Conservation (phyloP, 2,888 invertebrate species). For the Cheilosia vulpina region DNA sequence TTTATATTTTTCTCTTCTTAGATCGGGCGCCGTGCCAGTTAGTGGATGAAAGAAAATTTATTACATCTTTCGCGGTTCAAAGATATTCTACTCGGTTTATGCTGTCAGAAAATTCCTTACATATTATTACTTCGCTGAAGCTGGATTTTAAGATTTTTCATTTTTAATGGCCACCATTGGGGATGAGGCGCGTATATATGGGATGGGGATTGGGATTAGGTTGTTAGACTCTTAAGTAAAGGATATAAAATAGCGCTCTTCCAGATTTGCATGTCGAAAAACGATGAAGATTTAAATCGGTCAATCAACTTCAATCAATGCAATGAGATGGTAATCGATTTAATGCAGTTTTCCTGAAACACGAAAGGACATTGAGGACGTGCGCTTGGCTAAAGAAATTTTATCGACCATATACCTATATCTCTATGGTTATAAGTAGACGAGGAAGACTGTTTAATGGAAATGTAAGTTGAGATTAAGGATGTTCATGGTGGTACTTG, state of each 20-base stretch:
- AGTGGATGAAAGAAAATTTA: conserved; percentile 31
- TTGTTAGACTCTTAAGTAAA: conserved; percentile 8
- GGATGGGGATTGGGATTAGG: conserved; percentile 26
- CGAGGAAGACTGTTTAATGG: background rate
- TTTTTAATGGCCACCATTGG: conserved; percentile 15
- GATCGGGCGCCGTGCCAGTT: background rate
- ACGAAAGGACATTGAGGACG: background rate
- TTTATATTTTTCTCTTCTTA: background rate
- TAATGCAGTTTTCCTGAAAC: conserved; percentile 15
- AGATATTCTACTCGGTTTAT: conserved; percentile 64
- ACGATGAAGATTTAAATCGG: conserved; percentile 37
- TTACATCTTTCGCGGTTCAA: conserved; percentile 55
- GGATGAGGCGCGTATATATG: too few relatives aligned
- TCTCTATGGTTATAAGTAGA: background rate
- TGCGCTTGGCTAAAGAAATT: conserved; percentile 6
- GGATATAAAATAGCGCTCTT: conserved; percentile 15
- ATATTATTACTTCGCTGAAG: conserved; percentile 44
- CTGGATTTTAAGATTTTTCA: conserved; percentile 33
- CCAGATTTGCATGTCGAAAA: conserved; percentile 48
- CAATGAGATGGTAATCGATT: conserved; percentile 35
- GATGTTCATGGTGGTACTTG: background rate
- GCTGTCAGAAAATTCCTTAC: conserved; percentile 65
- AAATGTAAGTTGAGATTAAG: background rate
- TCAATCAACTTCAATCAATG: conserved; percentile 55
- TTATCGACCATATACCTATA: background rate